Base-by-base conservation (phyloP, 2,888 invertebrate genomes). In the Megaustenia siamemsis region DNA sequence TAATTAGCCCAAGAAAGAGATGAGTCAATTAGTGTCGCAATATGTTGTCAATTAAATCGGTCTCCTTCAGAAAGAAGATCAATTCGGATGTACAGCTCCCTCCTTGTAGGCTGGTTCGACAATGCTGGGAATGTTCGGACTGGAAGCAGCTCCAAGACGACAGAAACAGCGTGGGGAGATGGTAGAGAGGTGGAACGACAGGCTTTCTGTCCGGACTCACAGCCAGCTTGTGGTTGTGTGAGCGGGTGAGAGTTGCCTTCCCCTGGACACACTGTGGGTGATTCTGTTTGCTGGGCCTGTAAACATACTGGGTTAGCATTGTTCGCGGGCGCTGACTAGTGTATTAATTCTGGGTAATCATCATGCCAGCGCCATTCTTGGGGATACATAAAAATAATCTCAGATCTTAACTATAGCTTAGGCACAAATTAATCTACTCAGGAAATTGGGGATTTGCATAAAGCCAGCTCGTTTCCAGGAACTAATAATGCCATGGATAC, bases 81-180 rank as follows among this genome's bases (percentile, higher is more conserved):
- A 92, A 93, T 89, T 93, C 92, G n/a, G n/a, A n/a, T n/a, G n/a
- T 73, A 91, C 89, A 49, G 91, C 91, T 84, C 90, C 90, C 86
- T 87, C 91, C 49, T 86, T 87, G 28, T 81, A 76, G 66, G 84
- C 77, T 18, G 66, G 68, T 24, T 66, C 60, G 56, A 24, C 56
- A 8, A 43, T 49, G 15, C 24, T 63, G 40, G 40, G 68, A 45
- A 24, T 56, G 56, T 38, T 38, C 71, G 21, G 80, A 68, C 10
- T 53, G 82, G 66, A 73, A 40, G 45, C 35, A 35, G n/a, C 49
- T 66, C 45, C 82, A 63, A 40, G 84, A 63, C 66, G 45, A 53
- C 24, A 68, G 40, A 75, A 71, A 49, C 53, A 35, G 63, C 32
- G 75, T 32, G 76, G 60, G 15, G 83, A 76, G 45, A 40, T 82